Evolutionary conservation across 2,797 vertebrate species (phyloP), one percentile per base, ranked within the genome.

Genomic region (Lagorchestes hirsutus): DNA sequence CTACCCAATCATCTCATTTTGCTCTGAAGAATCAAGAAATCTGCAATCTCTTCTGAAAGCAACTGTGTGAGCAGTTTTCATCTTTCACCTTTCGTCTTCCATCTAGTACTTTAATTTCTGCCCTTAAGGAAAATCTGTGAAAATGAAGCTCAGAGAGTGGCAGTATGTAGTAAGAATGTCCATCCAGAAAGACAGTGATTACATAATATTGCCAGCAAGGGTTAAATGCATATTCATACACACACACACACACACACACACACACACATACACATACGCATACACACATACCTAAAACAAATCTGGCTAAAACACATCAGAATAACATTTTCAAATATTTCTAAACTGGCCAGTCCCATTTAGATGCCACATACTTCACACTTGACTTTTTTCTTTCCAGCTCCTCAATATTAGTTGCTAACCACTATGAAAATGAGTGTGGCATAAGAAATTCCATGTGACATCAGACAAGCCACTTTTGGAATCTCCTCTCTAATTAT

Each of bases 101-200:
- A 82, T 46, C 0, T 1, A n/a, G 55, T 94, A 57, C 22, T 14
- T 55, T 40, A 57, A 91, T 95, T 94, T 94, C 74, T 94, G 4
- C 62, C n/a, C 54, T 59, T 93, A 96, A 95, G 50, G 9, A 95
- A 90, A 90, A 90, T 4, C 6, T 50, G 90, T 93, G 90, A 18
- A 27, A 93, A 9, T 96, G 22, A 34, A 92, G 0, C 5, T 31
- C 56, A 18, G 94, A 93, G 0, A 2, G 2, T 58, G 57, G 28
- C 24, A 91, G 52, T 93, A 6, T 57, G 40, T 8, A 1, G 13
- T 87, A 92, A 29, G 8, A 28, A 90, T 90, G 11, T 5, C 87
- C 11, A 95, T 54, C 18, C n/a, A 62, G 18, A 29, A 28, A 95
- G 94, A 93, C 74, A 90, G 40, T 87, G 8, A 34, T 90, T 91